Evolutionary conservation across 1,140 invertebrate genomes (phyloP).

Genomic region (Uloborus diversus): DNA sequence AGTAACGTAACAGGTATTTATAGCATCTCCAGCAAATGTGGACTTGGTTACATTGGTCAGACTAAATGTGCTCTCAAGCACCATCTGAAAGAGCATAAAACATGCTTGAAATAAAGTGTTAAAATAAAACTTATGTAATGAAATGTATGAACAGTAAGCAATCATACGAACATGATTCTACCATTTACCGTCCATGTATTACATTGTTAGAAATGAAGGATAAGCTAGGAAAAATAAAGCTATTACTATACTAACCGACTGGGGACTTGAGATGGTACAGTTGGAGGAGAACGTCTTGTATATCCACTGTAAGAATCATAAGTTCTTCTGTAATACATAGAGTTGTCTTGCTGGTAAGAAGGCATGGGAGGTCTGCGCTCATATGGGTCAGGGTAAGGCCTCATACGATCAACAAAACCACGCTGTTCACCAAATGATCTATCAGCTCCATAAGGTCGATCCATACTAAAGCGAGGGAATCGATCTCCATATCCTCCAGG

Average conservation of each 20-base stretch:
- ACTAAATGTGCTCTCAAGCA: too few species aligned
- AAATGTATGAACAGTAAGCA: too few species aligned
- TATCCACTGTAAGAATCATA: constrained; percentile 56
- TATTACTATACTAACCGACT: constrained; percentile 41
- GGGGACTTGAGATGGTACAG: constrained; percentile 22
- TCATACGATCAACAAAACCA: constrained; percentile 45
- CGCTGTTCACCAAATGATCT: constrained; percentile 44
- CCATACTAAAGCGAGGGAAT: constrained; percentile 40
- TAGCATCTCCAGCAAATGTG: too few species aligned
- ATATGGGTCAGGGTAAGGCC: constrained; percentile 58
- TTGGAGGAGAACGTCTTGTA: constrained; percentile 37
- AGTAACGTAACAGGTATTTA: too few species aligned
- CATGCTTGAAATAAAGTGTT: too few species aligned
- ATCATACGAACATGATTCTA: too few species aligned
- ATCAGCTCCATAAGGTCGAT: constrained; percentile 35
- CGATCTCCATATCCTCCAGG: constrained; percentile 18
- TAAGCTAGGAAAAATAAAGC: too few species aligned
- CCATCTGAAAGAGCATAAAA: too few species aligned
- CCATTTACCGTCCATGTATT: too few species aligned
- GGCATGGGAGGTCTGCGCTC: constrained; percentile 47
- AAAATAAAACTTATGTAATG: too few species aligned
- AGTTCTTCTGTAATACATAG: constrained; percentile 53
- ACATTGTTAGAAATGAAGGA: too few species aligned
- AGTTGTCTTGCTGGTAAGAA: constrained; percentile 42
- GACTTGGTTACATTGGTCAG: too few species aligned